Evolutionary conservation across 2,797 vertebrate species (phyloP), one percentile per base, ranked within the genome.

Genomic region (Paratrypauchen microcephalus): DNA sequence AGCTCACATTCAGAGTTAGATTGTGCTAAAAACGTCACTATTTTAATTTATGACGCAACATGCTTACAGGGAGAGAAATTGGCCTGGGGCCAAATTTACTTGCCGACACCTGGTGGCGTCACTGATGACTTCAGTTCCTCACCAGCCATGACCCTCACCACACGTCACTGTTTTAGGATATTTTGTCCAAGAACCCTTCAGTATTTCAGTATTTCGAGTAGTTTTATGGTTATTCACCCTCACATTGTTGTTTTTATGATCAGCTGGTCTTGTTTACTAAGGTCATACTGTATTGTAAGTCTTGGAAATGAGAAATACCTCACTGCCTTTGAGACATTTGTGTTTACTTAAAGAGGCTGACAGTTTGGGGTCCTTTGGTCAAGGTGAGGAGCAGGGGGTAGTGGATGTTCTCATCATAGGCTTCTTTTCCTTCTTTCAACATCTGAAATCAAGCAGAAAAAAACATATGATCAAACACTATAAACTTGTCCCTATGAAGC

Each of bases 381-480:
- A 99, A 90, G 80, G 94, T 83, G 74, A 98, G 88, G 84, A 98
- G 95, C 84, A 96, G 87, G 71, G 97, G 97, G 75, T 97, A 99
- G 92, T 99, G 97, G 87, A 99, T 95, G 81, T 97, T 96, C 87
- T 97, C 95, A 36, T 99, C 96, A 36, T 98, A 99, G 1, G 84
- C 87, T 54, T 94, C 94, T 65, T 93, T 95, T 71, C 94, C 95
- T 86, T 96, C 96, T 45, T 91, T 92, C 91, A 94, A 95, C 93
- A 99, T 93, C 97, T 99, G 85, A 73, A 64, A 64, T 32, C 47
- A 65, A 13, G 1, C 63, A 50, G 26, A 50, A 88, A 89, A 56
- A 18, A 66, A 73, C 52, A 11, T 21, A 4, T 70, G 8, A 19
- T 71, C 6, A 24, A 48, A 28, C 66, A 13, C 39, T 19, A 0